Evolutionary conservation across 2,113 vertebrate genomes (phyloP).

Genomic region (Scomber colias): DNA sequence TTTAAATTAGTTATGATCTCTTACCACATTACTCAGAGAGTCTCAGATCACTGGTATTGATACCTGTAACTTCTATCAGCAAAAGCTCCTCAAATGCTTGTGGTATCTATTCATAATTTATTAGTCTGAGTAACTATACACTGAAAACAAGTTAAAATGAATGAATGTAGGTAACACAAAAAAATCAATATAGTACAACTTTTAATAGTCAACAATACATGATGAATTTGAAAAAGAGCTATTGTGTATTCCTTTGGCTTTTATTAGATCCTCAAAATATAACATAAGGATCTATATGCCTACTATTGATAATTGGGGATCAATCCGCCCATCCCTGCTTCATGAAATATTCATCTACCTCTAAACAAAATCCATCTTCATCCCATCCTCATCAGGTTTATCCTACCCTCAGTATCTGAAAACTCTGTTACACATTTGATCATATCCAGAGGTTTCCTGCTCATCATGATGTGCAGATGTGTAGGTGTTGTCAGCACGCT

Average conservation of each 20-base stretch:
- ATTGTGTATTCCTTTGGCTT: constrained; percentile 4
- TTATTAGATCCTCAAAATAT: constrained; percentile 17
- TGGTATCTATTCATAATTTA: constrained; percentile 8
- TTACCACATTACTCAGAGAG: constrained; percentile 11
- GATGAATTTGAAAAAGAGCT: background rate
- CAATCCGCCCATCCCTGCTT: constrained; percentile 57
- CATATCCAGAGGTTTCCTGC: constrained; percentile 21
- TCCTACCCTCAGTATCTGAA: constrained; percentile 8
- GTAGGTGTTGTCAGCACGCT: constrained; percentile 48
- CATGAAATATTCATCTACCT: constrained; percentile 52
- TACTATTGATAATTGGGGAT: constrained; percentile 40
- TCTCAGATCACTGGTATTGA: constrained; percentile 18
- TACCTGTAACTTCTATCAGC: background rate
- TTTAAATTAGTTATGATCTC: constrained; percentile 26
- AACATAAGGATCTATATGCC: constrained; percentile 1
- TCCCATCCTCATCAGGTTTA: constrained; percentile 15
- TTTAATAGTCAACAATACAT: constrained; percentile 10
- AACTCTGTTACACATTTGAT: background rate
- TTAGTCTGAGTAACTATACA: constrained; percentile 3
- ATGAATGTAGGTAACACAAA: background rate
- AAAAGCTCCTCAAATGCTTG: constrained; percentile 2
- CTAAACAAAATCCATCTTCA: constrained; percentile 30
- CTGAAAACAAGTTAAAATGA: background rate
- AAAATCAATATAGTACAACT: background rate
- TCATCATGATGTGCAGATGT: constrained; percentile 51